Evolutionary conservation across 2,797 vertebrate species (phyloP), one percentile per base, ranked within the genome.

Genomic region (Paedocypris micromegethes): DNA sequence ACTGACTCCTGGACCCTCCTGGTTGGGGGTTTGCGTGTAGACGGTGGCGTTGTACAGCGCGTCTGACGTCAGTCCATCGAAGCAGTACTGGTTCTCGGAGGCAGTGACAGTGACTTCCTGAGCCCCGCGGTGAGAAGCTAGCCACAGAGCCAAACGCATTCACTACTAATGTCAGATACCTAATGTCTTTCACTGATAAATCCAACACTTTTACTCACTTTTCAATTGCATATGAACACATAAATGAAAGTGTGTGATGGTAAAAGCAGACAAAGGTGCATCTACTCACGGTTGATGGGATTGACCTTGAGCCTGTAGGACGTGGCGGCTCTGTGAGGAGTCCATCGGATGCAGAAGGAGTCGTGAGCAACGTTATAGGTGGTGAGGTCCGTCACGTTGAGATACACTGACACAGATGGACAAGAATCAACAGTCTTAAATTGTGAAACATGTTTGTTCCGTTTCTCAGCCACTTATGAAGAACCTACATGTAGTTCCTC

Each of bases 301-400:
- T 90, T 91, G 57, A 98, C 74, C 82, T 93, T 96, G 51, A 99
- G 86, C 74, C 96, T 93, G 86, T 99, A 99, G n/a, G 97, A 99
- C 9, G 95, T 93, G 53, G 95, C 97, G 52, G 94, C 89, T 66
- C 95, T 89, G 78, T 99, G 96, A 73, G 94, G 88, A 2, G 91
- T 88, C 96, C 97, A 99, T 66, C 85, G 86, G 66, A 97, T 80
- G 83, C 97, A 99, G 84, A 94, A 93, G 0, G 86, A 86, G 74
- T 99, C 91, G 78, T 93, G 94, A 55, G 88, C 91, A 2, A 97
- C 88, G 9, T 96, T 90, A 81, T 97, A 96, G 59, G 88, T 95
- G 78, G 73, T 91, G 80, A 98, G 82, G 79, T 92, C 94, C 4
- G 91, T 93, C 79, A 99, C 93, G 56, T 98, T 98, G 82, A 99